Percentiles rank a stretch among this genome's conserved stretches.
These are phyloP conservation scores for Watsonalla cultraria DNA, from an alignment of 2,888 invertebrate genomes.

Conservation along the genomic window DNA sequence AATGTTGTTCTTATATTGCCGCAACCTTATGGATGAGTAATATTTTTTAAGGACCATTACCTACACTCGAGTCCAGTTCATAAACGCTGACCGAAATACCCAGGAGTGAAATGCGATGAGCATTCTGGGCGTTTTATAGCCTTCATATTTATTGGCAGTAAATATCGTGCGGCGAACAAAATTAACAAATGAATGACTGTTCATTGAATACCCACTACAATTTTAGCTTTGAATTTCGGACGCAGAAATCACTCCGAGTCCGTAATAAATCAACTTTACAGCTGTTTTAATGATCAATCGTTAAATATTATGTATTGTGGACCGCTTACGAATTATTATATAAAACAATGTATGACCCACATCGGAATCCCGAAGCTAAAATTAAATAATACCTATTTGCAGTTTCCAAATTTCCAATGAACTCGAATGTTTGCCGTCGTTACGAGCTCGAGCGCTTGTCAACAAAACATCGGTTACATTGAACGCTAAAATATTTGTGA, in stretches of 20 bases:
- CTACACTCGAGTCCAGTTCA: slow-evolving; percentile 1
- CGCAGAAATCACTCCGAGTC: slow-evolving; percentile 49
- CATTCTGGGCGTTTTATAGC: slow-evolving; percentile 54
- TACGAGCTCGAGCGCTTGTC: slow-evolving; percentile 17
- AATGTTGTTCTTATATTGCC: neutral
- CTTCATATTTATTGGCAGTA: slow-evolving; percentile 62
- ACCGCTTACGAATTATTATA: slow-evolving; percentile 19
- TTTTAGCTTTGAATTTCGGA: slow-evolving; percentile 58
- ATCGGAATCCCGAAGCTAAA: slow-evolving; percentile 19
- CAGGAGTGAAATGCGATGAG: slow-evolving; percentile 49
- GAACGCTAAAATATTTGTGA: slow-evolving; percentile 1
- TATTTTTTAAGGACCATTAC: neutral
- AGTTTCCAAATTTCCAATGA: slow-evolving; percentile 35
- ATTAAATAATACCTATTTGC: slow-evolving; percentile 34
- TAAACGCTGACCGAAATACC: slow-evolving; percentile 6
- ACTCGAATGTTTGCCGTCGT: slow-evolving; percentile 24
- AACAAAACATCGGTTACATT: slow-evolving; percentile 8
- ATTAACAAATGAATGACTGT: slow-evolving; percentile 70
- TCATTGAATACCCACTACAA: slow-evolving; percentile 60
- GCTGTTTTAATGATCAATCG: slow-evolving; percentile 63
- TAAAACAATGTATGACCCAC: slow-evolving; percentile 17
- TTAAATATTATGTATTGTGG: slow-evolving; percentile 55
- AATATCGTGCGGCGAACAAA: slow-evolving; percentile 61
- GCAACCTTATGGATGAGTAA: neutral
- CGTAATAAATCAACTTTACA: slow-evolving; percentile 70